These are phyloP conservation scores for Amphipyra tragopoginis DNA, from an alignment of 2,888 invertebrate species.

Conservation along the genomic window DNA sequence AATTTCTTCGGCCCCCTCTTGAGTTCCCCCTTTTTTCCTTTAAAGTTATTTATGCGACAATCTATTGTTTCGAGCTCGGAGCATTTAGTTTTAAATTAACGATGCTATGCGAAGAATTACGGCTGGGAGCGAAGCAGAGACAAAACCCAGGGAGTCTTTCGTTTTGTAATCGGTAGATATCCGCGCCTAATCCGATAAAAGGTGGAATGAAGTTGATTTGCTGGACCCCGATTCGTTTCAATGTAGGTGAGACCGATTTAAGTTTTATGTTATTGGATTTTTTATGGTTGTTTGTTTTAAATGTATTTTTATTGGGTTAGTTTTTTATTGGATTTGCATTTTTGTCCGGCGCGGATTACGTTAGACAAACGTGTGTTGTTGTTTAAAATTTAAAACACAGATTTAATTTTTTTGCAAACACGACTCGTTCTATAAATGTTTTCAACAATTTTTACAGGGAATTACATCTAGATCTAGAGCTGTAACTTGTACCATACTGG, in stretches of 20 bases:
- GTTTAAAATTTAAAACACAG: neutral
- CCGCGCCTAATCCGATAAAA: conserved; percentile 73
- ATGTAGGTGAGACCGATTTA: conserved; percentile 51
- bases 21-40: conserved; percentile 68
- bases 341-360: conserved; percentile 2
- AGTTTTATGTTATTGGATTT: conserved; percentile 41
- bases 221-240: conserved; percentile 61
- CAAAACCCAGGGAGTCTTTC: conserved; percentile 51
- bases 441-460: no score
- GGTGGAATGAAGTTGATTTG: conserved; percentile 68
- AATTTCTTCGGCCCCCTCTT: conserved; percentile 48
- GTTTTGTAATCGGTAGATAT: conserved; percentile 71
- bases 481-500: no score
- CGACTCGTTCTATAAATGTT: no score
- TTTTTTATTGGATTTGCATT: conserved; percentile 24
- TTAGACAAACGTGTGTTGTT: neutral
- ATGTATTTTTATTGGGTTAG: conserved; percentile 15
- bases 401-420: no score
- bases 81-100: conserved; percentile 86
- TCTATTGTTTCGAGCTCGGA: conserved; percentile 72
- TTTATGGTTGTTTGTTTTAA: conserved; percentile 28
- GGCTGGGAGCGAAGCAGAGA: conserved; percentile 51
- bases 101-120: conserved; percentile 78
- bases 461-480: no score
- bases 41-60: conserved; percentile 84